Conservation (phyloP, 2,888 invertebrate species). For the Orthosia gothica region DNA sequence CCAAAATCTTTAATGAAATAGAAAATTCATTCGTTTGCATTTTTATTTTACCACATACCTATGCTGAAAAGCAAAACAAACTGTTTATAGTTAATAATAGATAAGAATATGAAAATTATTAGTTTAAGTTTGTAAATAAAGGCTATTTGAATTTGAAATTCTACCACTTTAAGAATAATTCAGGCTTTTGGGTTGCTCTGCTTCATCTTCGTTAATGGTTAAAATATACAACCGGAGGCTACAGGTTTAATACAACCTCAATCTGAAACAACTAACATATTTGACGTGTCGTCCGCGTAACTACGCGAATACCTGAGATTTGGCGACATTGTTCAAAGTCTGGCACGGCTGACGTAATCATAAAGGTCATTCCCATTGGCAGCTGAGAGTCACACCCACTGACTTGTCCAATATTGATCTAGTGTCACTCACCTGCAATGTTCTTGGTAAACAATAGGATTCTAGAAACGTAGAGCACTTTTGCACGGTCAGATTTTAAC, state of each 20-base stretch:
- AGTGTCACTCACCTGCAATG: conserved; percentile 55
- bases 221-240: background rate
- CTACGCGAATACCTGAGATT: conserved; percentile 3
- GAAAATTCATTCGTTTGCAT: background rate
- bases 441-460: conserved; percentile 32
- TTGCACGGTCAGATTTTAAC: conserved; percentile 1
- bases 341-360: conserved; percentile 57
- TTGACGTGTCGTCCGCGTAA: background rate
- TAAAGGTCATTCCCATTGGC: conserved; percentile 59
- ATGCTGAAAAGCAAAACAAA: no score
- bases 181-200: background rate
- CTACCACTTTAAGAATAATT: background rate
- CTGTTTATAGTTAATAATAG: no score
- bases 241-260: background rate
- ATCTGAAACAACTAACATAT: background rate
- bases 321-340: conserved; percentile 29
- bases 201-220: background rate
- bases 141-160: no score
- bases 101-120: no score
- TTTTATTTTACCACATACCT: no score
- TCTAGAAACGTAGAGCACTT: background rate
- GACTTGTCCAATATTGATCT: conserved; percentile 58
- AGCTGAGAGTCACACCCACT: conserved; percentile 54
- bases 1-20: background rate
- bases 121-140: no score